A percentile compares a stretch with the other conserved stretches of the same genome.
Conservation (phyloP, 2,888 invertebrate species). For the Diarsia mendica region DNA sequence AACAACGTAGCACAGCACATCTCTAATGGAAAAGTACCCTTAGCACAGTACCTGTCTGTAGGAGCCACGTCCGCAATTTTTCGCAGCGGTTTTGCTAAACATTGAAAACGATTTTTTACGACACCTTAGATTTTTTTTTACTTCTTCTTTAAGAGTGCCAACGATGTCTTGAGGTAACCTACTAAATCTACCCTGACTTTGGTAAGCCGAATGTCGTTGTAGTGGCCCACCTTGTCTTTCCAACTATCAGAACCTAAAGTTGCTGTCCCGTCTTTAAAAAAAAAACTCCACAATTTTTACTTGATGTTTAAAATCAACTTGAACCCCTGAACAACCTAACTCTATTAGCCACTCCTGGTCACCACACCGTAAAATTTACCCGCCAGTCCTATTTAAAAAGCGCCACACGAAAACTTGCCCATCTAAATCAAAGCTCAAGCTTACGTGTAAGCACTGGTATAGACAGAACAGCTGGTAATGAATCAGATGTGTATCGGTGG, state of each 20-base stretch:
- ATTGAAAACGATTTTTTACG: not conserved
- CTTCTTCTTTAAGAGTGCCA: too few species aligned
- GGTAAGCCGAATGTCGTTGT: not conserved
- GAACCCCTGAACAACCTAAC: not conserved
- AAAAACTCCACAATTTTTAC: not conserved
- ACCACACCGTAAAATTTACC: not conserved
- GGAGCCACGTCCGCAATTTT: too few species aligned
- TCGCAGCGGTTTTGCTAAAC: too few species aligned
- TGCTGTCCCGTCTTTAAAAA: not conserved
- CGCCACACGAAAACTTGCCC: constrained; percentile 12
- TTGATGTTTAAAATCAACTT: not conserved
- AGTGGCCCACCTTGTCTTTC: not conserved
- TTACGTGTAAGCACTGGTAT: constrained; percentile 68
- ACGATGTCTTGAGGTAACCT: too few species aligned
- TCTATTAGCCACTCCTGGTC: not conserved
- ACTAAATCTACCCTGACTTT: too few species aligned
- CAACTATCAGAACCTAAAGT: not conserved
- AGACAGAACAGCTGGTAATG: constrained; percentile 85
- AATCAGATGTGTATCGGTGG: constrained; percentile 89
- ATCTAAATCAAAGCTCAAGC: constrained; percentile 69
- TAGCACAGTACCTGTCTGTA: too few species aligned
- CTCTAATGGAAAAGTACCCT: too few species aligned
- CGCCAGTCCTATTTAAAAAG: constrained; percentile 8
- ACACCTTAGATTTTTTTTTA: too few species aligned
- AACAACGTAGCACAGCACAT: too few species aligned